Percentiles rank a stretch among this genome's conserved stretches.
Conservation (phyloP, 1,140 invertebrate species). For the Rhyacophila brunnea region DNA sequence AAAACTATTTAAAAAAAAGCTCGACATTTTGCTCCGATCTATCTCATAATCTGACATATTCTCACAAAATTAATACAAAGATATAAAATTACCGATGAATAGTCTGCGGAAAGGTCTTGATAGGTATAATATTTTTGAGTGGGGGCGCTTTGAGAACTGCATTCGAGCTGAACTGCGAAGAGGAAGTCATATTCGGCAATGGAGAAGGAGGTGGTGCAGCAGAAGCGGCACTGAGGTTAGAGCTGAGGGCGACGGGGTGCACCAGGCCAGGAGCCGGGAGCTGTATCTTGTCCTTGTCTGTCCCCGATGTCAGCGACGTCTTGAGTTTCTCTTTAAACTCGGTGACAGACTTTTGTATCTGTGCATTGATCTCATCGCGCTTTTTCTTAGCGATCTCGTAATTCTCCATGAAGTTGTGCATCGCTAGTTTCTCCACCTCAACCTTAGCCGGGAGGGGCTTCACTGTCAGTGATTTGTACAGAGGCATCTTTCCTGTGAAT, state of each 20-base stretch:
- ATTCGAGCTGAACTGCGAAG: slow-evolving; percentile 9
- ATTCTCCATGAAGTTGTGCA: slow-evolving; percentile 45
- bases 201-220: slow-evolving; percentile 14
- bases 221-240: background rate
- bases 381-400: slow-evolving; percentile 41
- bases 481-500: slow-evolving; percentile 51
- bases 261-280: slow-evolving; percentile 33
- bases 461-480: slow-evolving; percentile 44
- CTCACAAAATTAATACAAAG: no score
- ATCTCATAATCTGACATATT: no score
- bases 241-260: slow-evolving; percentile 28
- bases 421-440: slow-evolving; percentile 53
- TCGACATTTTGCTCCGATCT: no score
- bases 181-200: slow-evolving; percentile 23
- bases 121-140: slow-evolving; percentile 5
- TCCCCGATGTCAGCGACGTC: slow-evolving; percentile 36
- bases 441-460: slow-evolving; percentile 39
- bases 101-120: slow-evolving; percentile 31
- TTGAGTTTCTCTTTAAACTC: slow-evolving; percentile 51
- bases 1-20: no score
- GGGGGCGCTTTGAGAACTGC: background rate
- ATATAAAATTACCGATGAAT: slow-evolving; percentile 31
- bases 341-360: slow-evolving; percentile 52
- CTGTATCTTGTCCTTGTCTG: slow-evolving; percentile 37
- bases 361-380: slow-evolving; percentile 48